Evolutionary conservation across 2,888 invertebrate species (phyloP), one percentile per base, ranked within the genome.

Genomic region (Perithous albicinctus): DNA sequence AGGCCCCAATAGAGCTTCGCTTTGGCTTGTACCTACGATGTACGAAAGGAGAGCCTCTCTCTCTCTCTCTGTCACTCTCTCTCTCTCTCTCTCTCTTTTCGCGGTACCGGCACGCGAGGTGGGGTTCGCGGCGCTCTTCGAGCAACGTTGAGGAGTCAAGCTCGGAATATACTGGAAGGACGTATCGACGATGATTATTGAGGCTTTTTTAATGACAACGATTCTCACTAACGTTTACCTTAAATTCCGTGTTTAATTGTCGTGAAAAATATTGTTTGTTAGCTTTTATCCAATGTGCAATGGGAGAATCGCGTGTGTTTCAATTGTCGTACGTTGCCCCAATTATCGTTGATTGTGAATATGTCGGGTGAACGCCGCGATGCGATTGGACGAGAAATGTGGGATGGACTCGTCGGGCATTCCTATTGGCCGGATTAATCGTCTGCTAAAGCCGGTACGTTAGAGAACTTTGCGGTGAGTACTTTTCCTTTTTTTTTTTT

Each of bases 1-100:
- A 86, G 85, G 87, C 86, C 86, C 88, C 87, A 87, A 85, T 87
- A 87, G 82, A 82, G 78, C 70, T 59, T 51, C 54, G 61, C 78
- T 46, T 63, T 6, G 74, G 59, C 69, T 69, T 64, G 61, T 51
- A 78, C 78, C 81, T 78, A 69, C 75, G 81, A 80, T 69, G 66
- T 67, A 82, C 64, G 69, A 84, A 85, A 84, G 10, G 59, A 32
- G n/a, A n/a, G n/a, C n/a, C n/a, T n/a, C n/a, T n/a, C n/a, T n/a
- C n/a, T n/a, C n/a, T n/a, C n/a, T n/a, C n/a, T n/a, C n/a, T n/a
- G n/a, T n/a, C n/a, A n/a, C n/a, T n/a, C n/a, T n/a, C n/a, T n/a
- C n/a, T n/a, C n/a, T n/a, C n/a, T n/a, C n/a, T n/a, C n/a, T n/a
- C n/a, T n/a, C n/a, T n/a, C n/a, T n/a, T n/a, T n/a, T 82, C 79